These are phyloP conservation scores for Miniopterus natalensis DNA, from an alignment of 2,113 vertebrate species.

Conservation along the genomic window DNA sequence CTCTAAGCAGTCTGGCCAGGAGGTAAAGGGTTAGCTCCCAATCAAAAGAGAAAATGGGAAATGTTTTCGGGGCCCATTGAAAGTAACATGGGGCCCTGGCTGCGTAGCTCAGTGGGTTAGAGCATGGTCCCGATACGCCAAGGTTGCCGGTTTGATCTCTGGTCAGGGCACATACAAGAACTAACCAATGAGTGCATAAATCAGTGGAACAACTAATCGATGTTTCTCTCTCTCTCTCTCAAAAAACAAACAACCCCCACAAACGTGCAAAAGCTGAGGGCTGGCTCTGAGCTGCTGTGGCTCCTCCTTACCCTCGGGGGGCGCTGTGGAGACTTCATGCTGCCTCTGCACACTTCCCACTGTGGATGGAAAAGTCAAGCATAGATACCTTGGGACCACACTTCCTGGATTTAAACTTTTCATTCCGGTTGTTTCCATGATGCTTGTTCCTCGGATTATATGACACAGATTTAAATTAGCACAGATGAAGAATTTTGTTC, in stretches of 20 bases:
- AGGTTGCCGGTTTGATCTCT: not conserved
- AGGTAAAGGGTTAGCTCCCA: not conserved
- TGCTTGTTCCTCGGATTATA: not conserved
- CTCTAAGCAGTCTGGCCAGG: not conserved
- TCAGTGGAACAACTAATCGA: not conserved
- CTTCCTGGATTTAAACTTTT: not conserved
- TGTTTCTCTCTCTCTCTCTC: not conserved
- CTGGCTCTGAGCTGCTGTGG: not conserved
- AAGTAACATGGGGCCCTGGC: not conserved
- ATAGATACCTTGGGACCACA: not conserved
- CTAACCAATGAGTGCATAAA: not conserved
- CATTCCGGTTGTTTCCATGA: not conserved
- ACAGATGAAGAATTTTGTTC: not conserved
- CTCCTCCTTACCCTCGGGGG: not conserved
- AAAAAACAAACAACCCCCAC: not conserved
- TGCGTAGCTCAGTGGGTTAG: not conserved
- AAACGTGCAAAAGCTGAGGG: not conserved
- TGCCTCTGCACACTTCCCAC: not conserved
- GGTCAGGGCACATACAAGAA: not conserved
- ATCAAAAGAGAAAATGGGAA: not conserved
- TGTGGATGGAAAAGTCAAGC: not conserved
- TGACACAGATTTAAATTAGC: not conserved
- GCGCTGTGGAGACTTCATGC: not conserved
- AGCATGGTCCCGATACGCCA: not conserved
- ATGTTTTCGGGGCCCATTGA: not conserved